Evolutionary conservation across 1,140 invertebrate genomes (phyloP).

Genomic region (Penaeus japonicus): DNA sequence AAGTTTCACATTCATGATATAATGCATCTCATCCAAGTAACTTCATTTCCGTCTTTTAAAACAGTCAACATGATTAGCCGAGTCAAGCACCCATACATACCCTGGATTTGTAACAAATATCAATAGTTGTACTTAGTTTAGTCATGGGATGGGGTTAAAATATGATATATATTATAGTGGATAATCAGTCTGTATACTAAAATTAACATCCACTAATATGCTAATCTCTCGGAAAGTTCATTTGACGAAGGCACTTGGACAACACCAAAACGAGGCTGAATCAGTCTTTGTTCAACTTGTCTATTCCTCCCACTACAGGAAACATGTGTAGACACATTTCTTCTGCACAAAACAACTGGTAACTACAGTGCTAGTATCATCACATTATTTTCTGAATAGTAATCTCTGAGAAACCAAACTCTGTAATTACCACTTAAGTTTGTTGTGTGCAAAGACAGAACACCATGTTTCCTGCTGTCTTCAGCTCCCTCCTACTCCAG

Average conservation of each 20-base stretch:
- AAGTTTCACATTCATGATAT: conserved; percentile 22
- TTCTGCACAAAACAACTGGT: too few species aligned
- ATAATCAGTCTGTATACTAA: conserved; percentile 41
- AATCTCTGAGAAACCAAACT: too few species aligned
- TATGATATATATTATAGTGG: conserved; percentile 45
- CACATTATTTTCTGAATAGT: too few species aligned
- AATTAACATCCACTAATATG: conserved; percentile 46
- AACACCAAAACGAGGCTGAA: conserved; percentile 42
- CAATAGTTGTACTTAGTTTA: conserved; percentile 50
- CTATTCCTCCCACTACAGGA: background rate
- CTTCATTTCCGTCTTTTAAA: conserved; percentile 49
- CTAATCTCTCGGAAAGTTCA: conserved; percentile 53
- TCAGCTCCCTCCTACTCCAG: conserved; percentile 39
- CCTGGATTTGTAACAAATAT: conserved; percentile 52
- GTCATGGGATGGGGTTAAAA: conserved; percentile 38
- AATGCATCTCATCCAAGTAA: conserved; percentile 41
- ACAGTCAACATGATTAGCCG: conserved; percentile 49
- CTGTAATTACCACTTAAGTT: too few species aligned
- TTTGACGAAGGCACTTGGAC: conserved; percentile 55
- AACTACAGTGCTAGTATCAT: too few species aligned
- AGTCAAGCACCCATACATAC: conserved; percentile 52
- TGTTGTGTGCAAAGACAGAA: background rate
- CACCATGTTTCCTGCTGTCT: background rate
- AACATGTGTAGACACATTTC: too few species aligned
- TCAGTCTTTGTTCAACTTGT: conserved; percentile 13